Evolutionary conservation across 2,888 invertebrate species (phyloP).

Genomic region (Synanthedon vespiformis): DNA sequence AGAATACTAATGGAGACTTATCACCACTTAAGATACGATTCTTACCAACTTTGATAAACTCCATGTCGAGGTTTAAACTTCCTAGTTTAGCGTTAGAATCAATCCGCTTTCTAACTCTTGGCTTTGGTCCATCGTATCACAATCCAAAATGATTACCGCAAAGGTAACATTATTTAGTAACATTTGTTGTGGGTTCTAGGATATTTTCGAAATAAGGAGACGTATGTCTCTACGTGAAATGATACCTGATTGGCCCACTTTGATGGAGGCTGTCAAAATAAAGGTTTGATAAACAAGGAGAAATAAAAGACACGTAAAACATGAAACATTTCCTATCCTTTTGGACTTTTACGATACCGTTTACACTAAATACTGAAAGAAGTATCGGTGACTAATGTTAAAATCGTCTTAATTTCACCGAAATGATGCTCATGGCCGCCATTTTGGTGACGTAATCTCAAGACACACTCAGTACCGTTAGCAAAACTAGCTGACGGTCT

Average conservation of each 20-base stretch:
- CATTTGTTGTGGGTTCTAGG: slow-evolving; percentile 70
- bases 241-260: slow-evolving; percentile 84
- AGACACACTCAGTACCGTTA: no score
- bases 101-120: neutral
- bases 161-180: slow-evolving; percentile 18
- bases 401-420: no score
- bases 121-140: neutral
- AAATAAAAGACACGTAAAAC: slow-evolving; percentile 39
- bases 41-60: no score
- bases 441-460: no score
- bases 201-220: slow-evolving; percentile 76
- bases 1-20: no score
- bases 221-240: slow-evolving; percentile 77
- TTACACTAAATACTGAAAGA: no score
- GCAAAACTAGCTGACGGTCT: no score
- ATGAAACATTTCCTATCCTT: slow-evolving; percentile 24
- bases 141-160: neutral
- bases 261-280: slow-evolving; percentile 74
- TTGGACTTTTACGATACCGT: slow-evolving; percentile 19
- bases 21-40: no score
- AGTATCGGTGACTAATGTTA: no score
- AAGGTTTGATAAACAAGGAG: slow-evolving; percentile 74
- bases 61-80: no score
- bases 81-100: no score
- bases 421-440: no score